Evolutionary conservation across 37 sponge, comb jelly and placozoan genomes (phyloP), one percentile per base, ranked within the genome.

Genomic region (Petrosia ficiformis): DNA sequence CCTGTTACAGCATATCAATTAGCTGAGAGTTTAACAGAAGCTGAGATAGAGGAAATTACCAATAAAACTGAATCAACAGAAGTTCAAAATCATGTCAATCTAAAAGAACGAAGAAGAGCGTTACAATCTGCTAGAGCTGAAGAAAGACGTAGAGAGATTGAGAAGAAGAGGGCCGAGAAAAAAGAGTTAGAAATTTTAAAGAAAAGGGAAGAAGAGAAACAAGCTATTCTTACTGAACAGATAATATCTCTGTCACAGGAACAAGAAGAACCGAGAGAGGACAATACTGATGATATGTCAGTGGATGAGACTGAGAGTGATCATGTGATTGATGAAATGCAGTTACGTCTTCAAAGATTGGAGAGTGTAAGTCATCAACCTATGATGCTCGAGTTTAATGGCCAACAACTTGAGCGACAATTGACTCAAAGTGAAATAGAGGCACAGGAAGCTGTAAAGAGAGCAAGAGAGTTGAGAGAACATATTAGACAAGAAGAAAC

Each of bases 101-200:
- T 26, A 61, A 61, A 61, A n/a, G n/a, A n/a, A n/a, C n/a, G n/a
- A n/a, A 8, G 63, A 61, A n/a, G 5, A 61, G 22, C 6, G 14
- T 22, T 61, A 6, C 63, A 61, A 22, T 61, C 28, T 5, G 63
- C 75, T 14, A 21, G 75, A 58, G 77, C 68, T 4, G 77, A 77
- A 28, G 54, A 77, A 31, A 65, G 77, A 34, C 40, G 77, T 21
- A 6, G 22, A 25, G 77, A 77, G 68, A 32, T 77, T 3, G 77
- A 77, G 67, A 77, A 54, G 30, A 77, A 77, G 54, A 38, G 77
- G 44, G 43, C 66, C 1, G 77, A 77, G 36, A 77, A 77, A 58
- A 44, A 63, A 42, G 68, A 77, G 24, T 36, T 84, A 52, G 85
- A 84, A 71, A 31, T 71, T 3, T 8, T 32, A 56, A 84, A 77